Evolutionary conservation across 2,888 invertebrate species (phyloP).

Genomic region (Tribolium freemani): DNA sequence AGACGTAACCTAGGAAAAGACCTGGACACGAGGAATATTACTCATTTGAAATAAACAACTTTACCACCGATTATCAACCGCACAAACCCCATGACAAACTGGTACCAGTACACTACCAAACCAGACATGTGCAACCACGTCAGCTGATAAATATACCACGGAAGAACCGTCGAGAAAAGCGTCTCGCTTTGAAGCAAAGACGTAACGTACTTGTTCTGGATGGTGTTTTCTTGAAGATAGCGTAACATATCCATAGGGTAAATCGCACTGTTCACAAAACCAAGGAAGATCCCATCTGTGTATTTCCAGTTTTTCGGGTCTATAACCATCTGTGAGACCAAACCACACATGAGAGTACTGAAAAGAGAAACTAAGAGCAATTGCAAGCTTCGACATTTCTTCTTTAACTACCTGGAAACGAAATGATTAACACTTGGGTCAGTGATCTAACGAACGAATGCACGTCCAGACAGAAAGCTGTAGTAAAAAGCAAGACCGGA

Average conservation of each 20-base stretch:
- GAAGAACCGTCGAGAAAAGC: background rate
- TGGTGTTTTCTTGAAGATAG: background rate
- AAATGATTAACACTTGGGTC: constrained; percentile 9
- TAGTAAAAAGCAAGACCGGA: background rate
- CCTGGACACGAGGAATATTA: background rate
- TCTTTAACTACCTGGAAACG: background rate
- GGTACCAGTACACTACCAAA: constrained; percentile 4
- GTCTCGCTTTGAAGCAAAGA: background rate
- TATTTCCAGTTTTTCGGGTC: background rate
- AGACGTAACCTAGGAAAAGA: background rate
- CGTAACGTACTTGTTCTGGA: background rate
- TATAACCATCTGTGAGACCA: background rate
- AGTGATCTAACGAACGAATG: constrained; percentile 8
- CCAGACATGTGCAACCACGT: background rate
- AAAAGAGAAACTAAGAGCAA: background rate
- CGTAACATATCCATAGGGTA: background rate
- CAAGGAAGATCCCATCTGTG: background rate
- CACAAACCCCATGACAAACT: background rate
- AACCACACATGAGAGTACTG: background rate
- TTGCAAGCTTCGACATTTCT: background rate
- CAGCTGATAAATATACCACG: background rate
- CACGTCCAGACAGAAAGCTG: constrained; percentile 3
- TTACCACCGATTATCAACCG: background rate
- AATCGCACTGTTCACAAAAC: background rate
- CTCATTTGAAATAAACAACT: background rate